A percentile compares a stretch with the other conserved stretches of the same genome.
phyloP scores from a whole-genome alignment of 1,140 invertebrate genomes.

The Ridgeia piscesae region DNA sequence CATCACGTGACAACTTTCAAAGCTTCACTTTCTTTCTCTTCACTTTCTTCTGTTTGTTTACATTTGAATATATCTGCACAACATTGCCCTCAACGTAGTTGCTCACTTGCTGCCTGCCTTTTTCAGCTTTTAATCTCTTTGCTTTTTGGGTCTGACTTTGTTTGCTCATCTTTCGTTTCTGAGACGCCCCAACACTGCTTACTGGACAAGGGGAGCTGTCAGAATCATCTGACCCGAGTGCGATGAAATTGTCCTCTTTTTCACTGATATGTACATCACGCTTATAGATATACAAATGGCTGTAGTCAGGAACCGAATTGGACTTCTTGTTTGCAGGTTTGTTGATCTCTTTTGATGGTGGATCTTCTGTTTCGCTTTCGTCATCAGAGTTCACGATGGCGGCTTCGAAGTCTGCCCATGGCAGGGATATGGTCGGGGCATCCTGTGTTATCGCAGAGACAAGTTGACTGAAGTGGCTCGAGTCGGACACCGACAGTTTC shows the following conservation, averaged over 20 bases:
- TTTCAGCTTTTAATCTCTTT: neutral
- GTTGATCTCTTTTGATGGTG: neutral
- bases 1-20: neutral
- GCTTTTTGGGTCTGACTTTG: neutral
- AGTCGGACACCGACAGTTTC: neutral
- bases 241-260: neutral
- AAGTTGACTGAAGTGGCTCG: neutral
- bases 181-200: neutral
- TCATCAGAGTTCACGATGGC: neutral
- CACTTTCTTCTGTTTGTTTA: neutral
- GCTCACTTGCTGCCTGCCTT: neutral
- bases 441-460: neutral
- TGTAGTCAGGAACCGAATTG: neutral
- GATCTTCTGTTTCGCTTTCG: neutral
- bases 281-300: neutral
- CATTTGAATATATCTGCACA: neutral
- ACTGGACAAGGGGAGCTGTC: neutral
- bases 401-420: neutral
- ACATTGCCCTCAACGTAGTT: neutral
- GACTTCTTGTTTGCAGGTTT: neutral
- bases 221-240: neutral
- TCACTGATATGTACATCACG: neutral
- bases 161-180: neutral
- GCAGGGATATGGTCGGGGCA: neutral
- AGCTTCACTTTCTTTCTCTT: neutral